Evolutionary conservation across 2,797 vertebrate species (phyloP), one percentile per base, ranked within the genome.

Genomic region (Lacerta bilineata): DNA sequence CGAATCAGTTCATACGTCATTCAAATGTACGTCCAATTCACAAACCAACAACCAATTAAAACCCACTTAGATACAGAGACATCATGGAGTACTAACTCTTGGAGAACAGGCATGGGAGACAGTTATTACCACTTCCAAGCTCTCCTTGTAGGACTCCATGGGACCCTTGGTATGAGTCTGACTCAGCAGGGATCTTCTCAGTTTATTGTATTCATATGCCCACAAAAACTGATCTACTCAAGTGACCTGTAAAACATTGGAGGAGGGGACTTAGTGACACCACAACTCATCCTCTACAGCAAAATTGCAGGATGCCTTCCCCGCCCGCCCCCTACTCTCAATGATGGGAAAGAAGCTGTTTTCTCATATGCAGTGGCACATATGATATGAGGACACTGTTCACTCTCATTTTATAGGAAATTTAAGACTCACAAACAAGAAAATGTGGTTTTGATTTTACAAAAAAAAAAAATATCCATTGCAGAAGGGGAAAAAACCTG

Each of bases 21-120:
- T 83, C 74, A 77, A 36, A 29, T 50, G 18, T 39, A 88, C 61
- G 83, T n/a, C 41, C 33, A 25, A 83, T 83, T 39, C 72, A 15
- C 17, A 8, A 17, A 41, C 17, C 69, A 68, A 55, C 43, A 68
- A 55, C 43, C n/a, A 20, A 29, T 83, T 50, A 83, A 6, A 36
- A 55, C 25, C 3, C 7, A 36, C 66, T 29, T 55, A 82, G 8
- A 83, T 77, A 36, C 41, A 76, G 33, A 66, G 39, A 23, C 71
- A 46, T 6, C 20, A 66, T 77, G 27, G 50, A 55, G 13, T 55
- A 15, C 61, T 10, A 39, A 18, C 29, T 25, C 17, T 39, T 50
- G 39, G 59, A 23, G 25, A 46, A 61, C 20, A 15, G 13, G 4
- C 43, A 13, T 39, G 41, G 36, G 20, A 46, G 71, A 64, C 13